Evolutionary conservation across 1,140 invertebrate genomes (phyloP).

Genomic region (Leptopilina boulardi): DNA sequence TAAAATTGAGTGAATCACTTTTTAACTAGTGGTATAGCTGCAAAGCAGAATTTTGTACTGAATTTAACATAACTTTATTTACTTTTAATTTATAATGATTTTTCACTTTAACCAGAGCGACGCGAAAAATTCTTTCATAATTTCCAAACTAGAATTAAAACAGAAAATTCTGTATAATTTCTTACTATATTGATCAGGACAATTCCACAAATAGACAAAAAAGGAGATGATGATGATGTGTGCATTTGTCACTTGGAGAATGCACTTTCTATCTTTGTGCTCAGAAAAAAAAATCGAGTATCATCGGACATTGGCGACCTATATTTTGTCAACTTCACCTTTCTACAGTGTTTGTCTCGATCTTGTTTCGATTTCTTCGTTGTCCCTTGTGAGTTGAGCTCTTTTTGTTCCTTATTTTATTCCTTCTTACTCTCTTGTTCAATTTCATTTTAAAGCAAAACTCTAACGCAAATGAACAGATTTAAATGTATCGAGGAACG

Average conservation of each 20-base stretch:
- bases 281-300: conserved; percentile 9
- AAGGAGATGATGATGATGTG: background rate
- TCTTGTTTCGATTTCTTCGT: conserved; percentile 32
- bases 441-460: conserved; percentile 1
- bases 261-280: conserved; percentile 21
- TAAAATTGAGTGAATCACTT: too few relatives aligned
- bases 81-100: too few relatives aligned
- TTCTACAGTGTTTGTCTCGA: conserved; percentile 21
- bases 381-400: background rate
- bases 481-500: conserved; percentile 67
- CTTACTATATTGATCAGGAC: too few relatives aligned
- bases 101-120: too few relatives aligned
- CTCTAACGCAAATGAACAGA: conserved; percentile 63
- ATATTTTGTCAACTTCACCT: conserved; percentile 27
- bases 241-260: background rate
- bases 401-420: background rate
- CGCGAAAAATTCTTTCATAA: too few relatives aligned
- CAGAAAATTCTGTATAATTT: too few relatives aligned
- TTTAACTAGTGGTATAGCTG: too few relatives aligned
- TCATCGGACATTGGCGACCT: conserved; percentile 24
- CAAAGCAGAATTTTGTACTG: too few relatives aligned
- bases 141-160: too few relatives aligned
- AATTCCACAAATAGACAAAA: background rate
- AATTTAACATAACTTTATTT: too few relatives aligned
- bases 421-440: background rate